These are phyloP conservation scores for Clarias laeviceps DNA, from an alignment of 2,797 vertebrate species.

Conservation along the genomic window DNA sequence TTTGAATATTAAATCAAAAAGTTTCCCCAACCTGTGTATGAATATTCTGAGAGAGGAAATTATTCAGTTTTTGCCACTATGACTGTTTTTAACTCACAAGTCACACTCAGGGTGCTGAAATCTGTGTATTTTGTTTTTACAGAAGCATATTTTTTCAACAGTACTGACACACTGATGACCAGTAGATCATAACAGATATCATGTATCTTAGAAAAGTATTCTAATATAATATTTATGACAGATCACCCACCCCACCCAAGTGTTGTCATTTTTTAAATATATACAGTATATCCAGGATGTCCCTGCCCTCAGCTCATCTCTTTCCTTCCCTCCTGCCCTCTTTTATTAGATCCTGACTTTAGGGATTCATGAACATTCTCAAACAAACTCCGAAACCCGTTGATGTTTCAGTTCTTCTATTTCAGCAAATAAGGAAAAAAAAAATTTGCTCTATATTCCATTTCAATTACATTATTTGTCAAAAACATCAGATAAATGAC, in stretches of 20 bases:
- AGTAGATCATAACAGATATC: neutral
- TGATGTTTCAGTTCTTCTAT: neutral
- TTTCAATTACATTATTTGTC: slow-evolving; percentile 3
- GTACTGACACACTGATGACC: neutral
- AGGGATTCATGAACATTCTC: neutral
- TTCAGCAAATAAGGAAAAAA: neutral
- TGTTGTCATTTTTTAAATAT: neutral
- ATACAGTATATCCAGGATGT: neutral
- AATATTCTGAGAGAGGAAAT: neutral
- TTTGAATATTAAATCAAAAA: neutral
- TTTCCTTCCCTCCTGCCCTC: neutral
- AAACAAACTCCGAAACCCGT: neutral
- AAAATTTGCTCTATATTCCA: neutral
- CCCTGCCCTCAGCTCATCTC: neutral
- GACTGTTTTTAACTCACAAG: neutral
- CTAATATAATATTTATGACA: neutral
- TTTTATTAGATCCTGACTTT: neutral
- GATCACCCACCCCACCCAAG: neutral
- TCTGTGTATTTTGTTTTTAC: neutral
- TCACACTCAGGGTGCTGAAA: neutral
- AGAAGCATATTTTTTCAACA: neutral
- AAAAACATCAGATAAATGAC: neutral
- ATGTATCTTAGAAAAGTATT: neutral
- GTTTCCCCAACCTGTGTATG: too few species aligned
- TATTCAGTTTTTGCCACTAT: neutral